Base-by-base conservation (phyloP, 2,888 invertebrate genomes). In the Galeruca laticollis region DNA sequence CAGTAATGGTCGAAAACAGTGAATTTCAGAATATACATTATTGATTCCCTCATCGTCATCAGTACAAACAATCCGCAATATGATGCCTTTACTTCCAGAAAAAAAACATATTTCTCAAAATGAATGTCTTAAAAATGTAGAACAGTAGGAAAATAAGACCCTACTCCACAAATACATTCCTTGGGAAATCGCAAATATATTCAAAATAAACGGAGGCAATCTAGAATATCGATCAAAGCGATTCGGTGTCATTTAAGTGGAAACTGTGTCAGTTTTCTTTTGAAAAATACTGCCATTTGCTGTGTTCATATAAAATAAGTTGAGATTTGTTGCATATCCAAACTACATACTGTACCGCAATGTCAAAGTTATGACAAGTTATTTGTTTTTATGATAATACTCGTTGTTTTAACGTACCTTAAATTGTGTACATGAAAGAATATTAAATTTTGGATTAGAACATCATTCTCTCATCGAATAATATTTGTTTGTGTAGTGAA, bases 271-370 rank as follows among this genome's bases (percentile, higher is more conserved):
- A 9, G 35, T 60, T 69, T 70, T 71, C 68, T 69, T 68, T 68
- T 68, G 69, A 72, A 72, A 75, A 75, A 73, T 73, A 72, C 70
- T 70, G 70, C 71, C 51, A 68, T 69, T 73, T 71, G 70, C 70
- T 74, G 72, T 76, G 73, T 76, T 76, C 74, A 74, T 74, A 69
- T 63, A 60, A 63, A 60, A 63, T 70, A 64, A 61, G 64, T 67
- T 63, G 63, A 67, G 63, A 69, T 69, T 69, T 69, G 69, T 65
- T 31, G 60, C 57, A 65, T 57, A 57, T 26, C 31, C 47, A 47
- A 47, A 18, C 18, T 47, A 47, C 15, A 8, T 47, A 47, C 8
- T 18, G n/a, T 9, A 47, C 47, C 47, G 47, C 8, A 47, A 18
- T 47, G 9, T 47, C 43, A 43, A 43, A 43, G n/a, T 37, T 37